These are phyloP conservation scores for Porites divaricata DNA, from an alignment of 92 coral and sea anemone species.

Conservation along the genomic window DNA sequence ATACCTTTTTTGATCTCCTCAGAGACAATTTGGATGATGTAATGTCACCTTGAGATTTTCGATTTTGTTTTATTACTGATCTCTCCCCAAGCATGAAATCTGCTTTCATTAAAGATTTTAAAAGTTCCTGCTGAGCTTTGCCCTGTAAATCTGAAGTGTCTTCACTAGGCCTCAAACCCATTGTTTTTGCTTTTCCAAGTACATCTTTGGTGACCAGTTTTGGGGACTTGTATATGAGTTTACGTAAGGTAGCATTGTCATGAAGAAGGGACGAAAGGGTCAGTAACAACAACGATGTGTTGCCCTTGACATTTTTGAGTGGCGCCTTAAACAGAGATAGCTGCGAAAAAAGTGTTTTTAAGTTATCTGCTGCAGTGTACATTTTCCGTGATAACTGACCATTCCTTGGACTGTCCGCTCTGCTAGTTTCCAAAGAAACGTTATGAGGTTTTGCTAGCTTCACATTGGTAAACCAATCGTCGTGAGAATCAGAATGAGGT, in stretches of 20 bases:
- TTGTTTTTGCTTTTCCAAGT: neutral
- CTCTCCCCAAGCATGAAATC: slow-evolving; percentile 16
- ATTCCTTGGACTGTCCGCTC: neutral
- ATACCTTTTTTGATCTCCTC: slow-evolving; percentile 7
- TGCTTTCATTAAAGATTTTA: slow-evolving; percentile 10
- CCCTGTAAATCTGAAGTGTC: neutral
- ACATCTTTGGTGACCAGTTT: neutral
- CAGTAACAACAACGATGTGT: neutral
- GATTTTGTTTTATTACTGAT: slow-evolving; percentile 20
- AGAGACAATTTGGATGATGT: slow-evolving; percentile 2
- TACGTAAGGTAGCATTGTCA: neutral
- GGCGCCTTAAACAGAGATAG: slow-evolving; percentile 37
- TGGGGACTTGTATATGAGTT: neutral
- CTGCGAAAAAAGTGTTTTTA: slow-evolving; percentile 40
- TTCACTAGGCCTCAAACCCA: neutral
- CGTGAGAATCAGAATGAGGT: neutral
- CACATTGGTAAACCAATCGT: slow-evolving; percentile 31
- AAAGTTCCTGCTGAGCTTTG: slow-evolving; percentile 3
- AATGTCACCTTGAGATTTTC: neutral
- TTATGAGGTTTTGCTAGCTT: neutral
- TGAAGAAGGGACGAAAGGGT: neutral
- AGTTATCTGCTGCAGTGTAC: slow-evolving; percentile 39
- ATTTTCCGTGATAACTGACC: slow-evolving; percentile 4
- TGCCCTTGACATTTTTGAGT: neutral
- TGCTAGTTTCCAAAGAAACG: neutral